Conservation (phyloP, 1,140 invertebrate genomes). For the Tribolium castaneum region DNA sequence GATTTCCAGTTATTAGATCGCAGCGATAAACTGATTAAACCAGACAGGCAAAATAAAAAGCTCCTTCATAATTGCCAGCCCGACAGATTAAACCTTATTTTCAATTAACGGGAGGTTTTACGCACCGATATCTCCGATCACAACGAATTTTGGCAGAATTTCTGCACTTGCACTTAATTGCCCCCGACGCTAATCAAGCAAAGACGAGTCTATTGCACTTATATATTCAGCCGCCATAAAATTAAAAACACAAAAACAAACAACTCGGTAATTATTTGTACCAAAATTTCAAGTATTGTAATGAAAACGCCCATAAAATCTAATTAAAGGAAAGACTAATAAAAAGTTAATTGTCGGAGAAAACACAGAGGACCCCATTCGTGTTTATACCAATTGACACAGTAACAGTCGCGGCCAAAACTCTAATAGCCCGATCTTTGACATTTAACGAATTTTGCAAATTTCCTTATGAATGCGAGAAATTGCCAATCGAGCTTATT, state of each 20-base stretch:
- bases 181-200: not conserved
- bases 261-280: not conserved
- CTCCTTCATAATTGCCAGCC: not conserved
- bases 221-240: constrained; percentile 1
- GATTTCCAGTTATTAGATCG: constrained; percentile 3
- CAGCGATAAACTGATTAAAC: not conserved
- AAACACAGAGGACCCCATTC: not conserved
- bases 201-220: constrained; percentile 2
- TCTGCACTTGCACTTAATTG: not conserved
- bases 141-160: not conserved
- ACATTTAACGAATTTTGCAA: not conserved
- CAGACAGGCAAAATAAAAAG: not conserved
- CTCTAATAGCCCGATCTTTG: not conserved
- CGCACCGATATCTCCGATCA: too few relatives aligned
- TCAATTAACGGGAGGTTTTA: not conserved
- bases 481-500: constrained; percentile 7
- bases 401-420: not conserved
- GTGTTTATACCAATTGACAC: not conserved
- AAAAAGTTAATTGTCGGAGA: not conserved
- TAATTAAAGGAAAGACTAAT: not conserved
- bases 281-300: too few relatives aligned
- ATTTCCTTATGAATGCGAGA: not conserved
- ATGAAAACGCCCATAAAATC: not conserved
- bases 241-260: constrained; percentile 7
- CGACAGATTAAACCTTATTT: not conserved